phyloP scores from a whole-genome alignment of 2,113 vertebrate genomes.

The Pelmatolapia mariae region DNA sequence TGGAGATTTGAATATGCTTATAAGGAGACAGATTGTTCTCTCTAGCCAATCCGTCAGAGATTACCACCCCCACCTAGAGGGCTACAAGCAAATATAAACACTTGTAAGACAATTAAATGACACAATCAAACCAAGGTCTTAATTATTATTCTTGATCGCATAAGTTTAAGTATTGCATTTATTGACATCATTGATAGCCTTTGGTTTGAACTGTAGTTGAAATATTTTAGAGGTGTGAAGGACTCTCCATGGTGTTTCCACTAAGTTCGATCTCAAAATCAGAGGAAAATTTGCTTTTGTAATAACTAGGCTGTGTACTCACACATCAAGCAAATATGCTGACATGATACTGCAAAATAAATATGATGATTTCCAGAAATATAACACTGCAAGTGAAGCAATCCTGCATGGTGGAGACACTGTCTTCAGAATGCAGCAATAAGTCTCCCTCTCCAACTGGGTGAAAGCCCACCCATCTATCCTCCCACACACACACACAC shows the following conservation, averaged over 20 bases:
- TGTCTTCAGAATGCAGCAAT: conserved; percentile 4
- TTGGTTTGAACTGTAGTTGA: not conserved
- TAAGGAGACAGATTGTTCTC: conserved; percentile 47
- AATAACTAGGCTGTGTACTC: not conserved
- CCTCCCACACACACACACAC: conserved; percentile 11
- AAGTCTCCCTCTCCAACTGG: not conserved
- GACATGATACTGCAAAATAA: not conserved
- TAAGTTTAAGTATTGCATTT: not conserved
- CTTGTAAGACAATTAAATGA: conserved; percentile 49
- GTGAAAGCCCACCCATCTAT: conserved; percentile 22
- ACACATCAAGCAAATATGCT: not conserved
- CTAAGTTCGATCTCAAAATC: not conserved
- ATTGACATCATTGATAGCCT: not conserved
- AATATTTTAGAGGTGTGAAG: not conserved
- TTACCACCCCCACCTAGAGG: conserved; percentile 6
- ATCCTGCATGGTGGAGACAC: not conserved
- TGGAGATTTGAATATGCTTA: conserved; percentile 36
- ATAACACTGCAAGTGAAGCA: not conserved
- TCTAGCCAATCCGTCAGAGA: conserved; percentile 34
- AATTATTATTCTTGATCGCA: not conserved
- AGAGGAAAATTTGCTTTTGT: not conserved
- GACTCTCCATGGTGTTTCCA: not conserved
- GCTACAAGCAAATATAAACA: conserved; percentile 27
- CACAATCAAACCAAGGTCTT: conserved; percentile 19
- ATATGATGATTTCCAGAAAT: not conserved